Evolutionary conservation across 37 sponge, comb jelly and placozoan species (phyloP).

Genomic region (Axinella damicornis): DNA sequence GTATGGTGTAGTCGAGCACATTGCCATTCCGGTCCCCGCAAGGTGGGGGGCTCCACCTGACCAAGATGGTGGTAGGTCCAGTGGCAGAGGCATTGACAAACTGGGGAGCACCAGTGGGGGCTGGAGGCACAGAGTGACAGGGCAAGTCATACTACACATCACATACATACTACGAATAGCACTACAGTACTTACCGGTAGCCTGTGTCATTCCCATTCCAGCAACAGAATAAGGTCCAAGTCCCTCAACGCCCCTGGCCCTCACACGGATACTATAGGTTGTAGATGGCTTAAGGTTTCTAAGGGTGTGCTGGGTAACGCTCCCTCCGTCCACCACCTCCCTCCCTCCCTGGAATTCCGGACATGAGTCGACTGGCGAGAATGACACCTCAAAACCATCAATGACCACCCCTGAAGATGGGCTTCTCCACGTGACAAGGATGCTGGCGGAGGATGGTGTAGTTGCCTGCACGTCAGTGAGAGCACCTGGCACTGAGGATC

Average conservation of each 20-base stretch:
- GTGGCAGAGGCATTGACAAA: constrained; percentile 5
- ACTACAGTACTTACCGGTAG: constrained; percentile 16
- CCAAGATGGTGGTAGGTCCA: neutral
- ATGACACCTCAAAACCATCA: constrained; percentile 1
- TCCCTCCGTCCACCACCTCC: neutral
- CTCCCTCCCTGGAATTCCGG: constrained; percentile 6
- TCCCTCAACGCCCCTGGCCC: constrained; percentile 7
- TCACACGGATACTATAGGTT: constrained; percentile 12
- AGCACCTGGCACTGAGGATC: constrained; percentile 24
- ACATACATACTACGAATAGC: neutral
- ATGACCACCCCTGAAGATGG: neutral
- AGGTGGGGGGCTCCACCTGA: constrained; percentile 31
- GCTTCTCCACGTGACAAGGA: neutral
- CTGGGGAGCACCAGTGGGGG: constrained; percentile 30
- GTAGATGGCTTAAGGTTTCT: constrained; percentile 5
- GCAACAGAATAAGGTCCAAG: neutral
- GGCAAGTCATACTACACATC: neutral
- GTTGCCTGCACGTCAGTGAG: constrained; percentile 15
- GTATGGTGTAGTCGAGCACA: too few species aligned
- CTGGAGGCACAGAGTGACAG: constrained; percentile 1
- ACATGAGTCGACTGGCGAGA: constrained; percentile 11
- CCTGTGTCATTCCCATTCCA: neutral
- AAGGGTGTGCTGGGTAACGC: neutral
- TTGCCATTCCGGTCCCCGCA: constrained; percentile 3
- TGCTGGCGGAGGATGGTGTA: neutral